Evolutionary conservation across 2,113 vertebrate species (phyloP), one percentile per base, ranked within the genome.

Genomic region (Ochotona princeps): DNA sequence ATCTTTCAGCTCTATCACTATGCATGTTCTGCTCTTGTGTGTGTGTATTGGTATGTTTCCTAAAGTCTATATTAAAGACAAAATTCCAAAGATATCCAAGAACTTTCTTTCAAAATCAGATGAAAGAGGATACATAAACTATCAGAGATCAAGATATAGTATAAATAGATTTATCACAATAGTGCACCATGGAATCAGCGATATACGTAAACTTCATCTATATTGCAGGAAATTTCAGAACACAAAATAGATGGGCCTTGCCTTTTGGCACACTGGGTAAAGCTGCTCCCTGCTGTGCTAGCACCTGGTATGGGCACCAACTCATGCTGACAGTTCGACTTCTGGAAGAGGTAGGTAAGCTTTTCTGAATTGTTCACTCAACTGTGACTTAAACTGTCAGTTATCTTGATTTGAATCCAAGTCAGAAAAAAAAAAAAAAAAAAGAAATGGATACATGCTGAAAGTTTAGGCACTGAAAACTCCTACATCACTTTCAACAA

Each of bases 371-470:
- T 67, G n/a, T 70, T 47, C 38, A 81, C 32, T 69, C 28, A 26
- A 49, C 35, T 75, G 21, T 72, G 21, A 87, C 61, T 73, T 78
- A 49, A 49, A 44, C 21, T 49, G 65, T 66, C 35, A 74, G 23
- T 78, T 26, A 38, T 30, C 79, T 70, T 65, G n/a, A 51, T 66
- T 11, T 47, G 25, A 25, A 54, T 75, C 61, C 14, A 76, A 72
- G 20, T 79, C 17, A 51, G 28, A n/a, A 86, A 93, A 88, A 9
- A 75, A 57, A 30, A 75, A 6, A n/a, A 86, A 93, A 88, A 9
- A 75, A 57, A 30, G 70, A 6, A 80, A 73, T 7, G 5, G 17
- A 38, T 60, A 4, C 15, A 76, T 60, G 30, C 18, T 90, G 26
- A 90, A 83, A 65, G 15, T 51, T 65, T 14, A 49, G 63, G 49